These are phyloP conservation scores for Chamaea fasciata DNA, from an alignment of 2,113 vertebrate species.

Conservation along the genomic window DNA sequence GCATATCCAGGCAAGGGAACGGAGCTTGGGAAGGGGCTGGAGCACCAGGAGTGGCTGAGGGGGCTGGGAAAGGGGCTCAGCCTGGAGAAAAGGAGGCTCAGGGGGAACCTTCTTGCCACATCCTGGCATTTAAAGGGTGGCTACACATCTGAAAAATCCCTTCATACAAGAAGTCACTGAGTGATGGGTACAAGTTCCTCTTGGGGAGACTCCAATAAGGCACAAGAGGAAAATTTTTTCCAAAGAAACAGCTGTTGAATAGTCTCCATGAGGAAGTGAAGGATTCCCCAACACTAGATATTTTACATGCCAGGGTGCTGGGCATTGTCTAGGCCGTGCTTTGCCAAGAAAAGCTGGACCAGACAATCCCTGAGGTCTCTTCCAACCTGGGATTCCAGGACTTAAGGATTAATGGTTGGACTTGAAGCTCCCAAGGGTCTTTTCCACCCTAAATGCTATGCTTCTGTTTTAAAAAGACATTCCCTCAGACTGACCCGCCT, in stretches of 20 bases:
- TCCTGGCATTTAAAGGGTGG: not conserved
- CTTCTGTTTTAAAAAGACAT: not conserved
- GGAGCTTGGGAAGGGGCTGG: not conserved
- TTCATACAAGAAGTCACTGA: not conserved
- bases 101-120: no score
- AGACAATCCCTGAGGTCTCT: not conserved
- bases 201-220: not conserved
- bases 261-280: not conserved
- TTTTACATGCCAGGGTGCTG: no score
- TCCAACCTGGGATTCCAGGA: not conserved
- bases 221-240: not conserved
- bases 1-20: not conserved
- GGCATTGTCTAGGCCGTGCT: accelerated
- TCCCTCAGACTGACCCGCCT: accelerated
- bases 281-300: not conserved
- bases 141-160: not conserved
- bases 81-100: no score
- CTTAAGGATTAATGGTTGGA: not conserved
- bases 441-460: not conserved
- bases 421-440: not conserved
- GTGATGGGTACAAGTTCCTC: not conserved
- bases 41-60: not conserved
- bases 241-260: not conserved
- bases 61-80: no score
- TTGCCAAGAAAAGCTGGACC: not conserved